Base-by-base conservation (phyloP, 53 echinoderm and acorn worm genomes). In the Stichopus horrens region DNA sequence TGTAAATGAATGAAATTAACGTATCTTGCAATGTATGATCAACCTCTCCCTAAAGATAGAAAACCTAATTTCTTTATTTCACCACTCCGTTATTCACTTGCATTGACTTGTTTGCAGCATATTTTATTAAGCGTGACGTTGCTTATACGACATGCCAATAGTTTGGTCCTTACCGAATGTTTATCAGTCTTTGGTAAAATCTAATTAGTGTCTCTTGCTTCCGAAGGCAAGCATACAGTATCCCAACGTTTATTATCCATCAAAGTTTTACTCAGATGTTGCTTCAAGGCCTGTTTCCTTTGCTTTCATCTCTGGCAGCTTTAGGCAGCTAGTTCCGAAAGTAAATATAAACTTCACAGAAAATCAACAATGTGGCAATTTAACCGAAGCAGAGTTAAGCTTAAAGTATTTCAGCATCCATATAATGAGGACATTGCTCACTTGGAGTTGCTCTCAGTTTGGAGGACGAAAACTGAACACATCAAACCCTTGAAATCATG, bases 341-440 rank as follows among this genome's bases (percentile, higher is more conserved):
- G 81, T 58, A 81, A 81, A 81, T 81, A 81, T 56, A 56, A 81
- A 81, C 81, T 81, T 79, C 58, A 81, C 57, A 18, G 19, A 71
- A 71, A 16, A 71, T 71, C 71, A 71, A 71, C 71, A 71, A 3
- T 71, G 71, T 71, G 71, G 71, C 71, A 71, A 71, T 13, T 71
- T 71, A 71, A 71, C 18, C 59, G 11, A 37, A 37, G 37, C 19
- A 18, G 71, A 71, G 14, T 20, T 20, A 18, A 71, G 2, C 19
- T 7, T 71, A 71, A 7, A 71, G 71, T 71, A 71, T 16, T 71
- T 71, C 71, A 71, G 19, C 71, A 71, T 71, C n/a, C 16, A 18
- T n/a, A 71, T 13, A 71, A 71, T 71, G 16, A 7, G 18, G 71
- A 18, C 71, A 71, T 71, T 71, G 18, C 71, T 71, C 71, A 16